phyloP scores from a whole-genome alignment of 2,113 vertebrate species.

The Eulemur rufifrons region DNA sequence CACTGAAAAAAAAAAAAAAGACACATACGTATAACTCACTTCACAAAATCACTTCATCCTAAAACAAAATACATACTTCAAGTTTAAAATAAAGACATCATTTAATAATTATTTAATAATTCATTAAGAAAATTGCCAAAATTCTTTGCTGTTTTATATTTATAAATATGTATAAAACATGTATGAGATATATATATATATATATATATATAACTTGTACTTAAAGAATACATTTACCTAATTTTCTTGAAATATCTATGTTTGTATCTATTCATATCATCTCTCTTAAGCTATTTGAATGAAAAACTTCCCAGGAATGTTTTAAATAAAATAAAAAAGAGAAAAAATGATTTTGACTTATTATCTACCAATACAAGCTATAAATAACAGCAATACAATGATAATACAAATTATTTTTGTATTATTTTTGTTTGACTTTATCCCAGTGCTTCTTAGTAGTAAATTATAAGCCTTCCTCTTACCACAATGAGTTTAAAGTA shows the following conservation, averaged over 20 bases:
- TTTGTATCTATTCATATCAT: neutral
- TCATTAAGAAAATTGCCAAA: neutral
- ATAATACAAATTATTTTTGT: constrained; percentile 41
- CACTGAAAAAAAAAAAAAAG: neutral
- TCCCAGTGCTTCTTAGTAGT: neutral
- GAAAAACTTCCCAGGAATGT: constrained; percentile 35
- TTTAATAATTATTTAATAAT: neutral
- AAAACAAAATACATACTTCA: neutral
- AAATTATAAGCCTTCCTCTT: constrained; percentile 45
- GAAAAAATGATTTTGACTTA: neutral
- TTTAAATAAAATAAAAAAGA: constrained; percentile 14
- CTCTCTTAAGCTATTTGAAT: neutral
- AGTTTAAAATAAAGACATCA: neutral
- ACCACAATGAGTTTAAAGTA: constrained; percentile 40
- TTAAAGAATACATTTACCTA: neutral
- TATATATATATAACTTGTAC: neutral
- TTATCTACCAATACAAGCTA: neutral
- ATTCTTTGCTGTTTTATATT: neutral
- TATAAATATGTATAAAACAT: too few species aligned
- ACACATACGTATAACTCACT: neutral
- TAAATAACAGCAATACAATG: neutral
- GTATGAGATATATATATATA: neutral
- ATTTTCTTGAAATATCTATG: neutral
- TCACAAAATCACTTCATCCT: neutral
- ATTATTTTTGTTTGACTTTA: neutral